phyloP scores from a whole-genome alignment of 2,888 invertebrate genomes.

The Drosophila birchii region DNA sequence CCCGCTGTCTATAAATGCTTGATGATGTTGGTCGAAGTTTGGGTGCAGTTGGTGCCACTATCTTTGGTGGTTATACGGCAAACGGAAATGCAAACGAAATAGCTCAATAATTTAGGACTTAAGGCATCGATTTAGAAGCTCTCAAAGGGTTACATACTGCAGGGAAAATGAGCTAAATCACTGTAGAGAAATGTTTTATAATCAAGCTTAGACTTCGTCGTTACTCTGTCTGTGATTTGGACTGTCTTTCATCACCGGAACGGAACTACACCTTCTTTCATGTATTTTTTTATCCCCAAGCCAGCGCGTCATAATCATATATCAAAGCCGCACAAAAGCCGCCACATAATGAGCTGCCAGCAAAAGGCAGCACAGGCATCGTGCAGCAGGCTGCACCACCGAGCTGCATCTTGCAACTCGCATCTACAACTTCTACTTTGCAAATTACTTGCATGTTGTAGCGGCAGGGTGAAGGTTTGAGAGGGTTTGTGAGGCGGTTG shows the following conservation, averaged over 20 bases:
- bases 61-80: not conserved
- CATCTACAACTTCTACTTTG: constrained; percentile 66
- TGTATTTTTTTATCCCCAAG: constrained; percentile 11
- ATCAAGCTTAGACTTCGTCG: not conserved
- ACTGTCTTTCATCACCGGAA: constrained; percentile 8
- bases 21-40: constrained; percentile 12
- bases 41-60: not conserved
- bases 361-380: constrained; percentile 62
- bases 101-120: constrained; percentile 3
- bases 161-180: not conserved
- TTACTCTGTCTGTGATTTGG: not conserved
- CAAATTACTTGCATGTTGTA: constrained; percentile 73
- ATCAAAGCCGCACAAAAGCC: constrained; percentile 52
- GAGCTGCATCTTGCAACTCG: constrained; percentile 36
- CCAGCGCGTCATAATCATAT: constrained; percentile 46
- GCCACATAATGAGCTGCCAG: constrained; percentile 73
- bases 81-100: not conserved
- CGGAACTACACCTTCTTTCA: constrained; percentile 24
- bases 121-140: not conserved
- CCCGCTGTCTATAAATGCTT: constrained; percentile 33
- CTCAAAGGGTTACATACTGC: not conserved
- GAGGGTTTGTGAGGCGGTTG: constrained; percentile 2
- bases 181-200: not conserved
- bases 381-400: constrained; percentile 38
- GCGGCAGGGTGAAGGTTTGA: not conserved